Base-by-base conservation (phyloP, 2,888 invertebrate genomes). In the Idaea biselata region DNA sequence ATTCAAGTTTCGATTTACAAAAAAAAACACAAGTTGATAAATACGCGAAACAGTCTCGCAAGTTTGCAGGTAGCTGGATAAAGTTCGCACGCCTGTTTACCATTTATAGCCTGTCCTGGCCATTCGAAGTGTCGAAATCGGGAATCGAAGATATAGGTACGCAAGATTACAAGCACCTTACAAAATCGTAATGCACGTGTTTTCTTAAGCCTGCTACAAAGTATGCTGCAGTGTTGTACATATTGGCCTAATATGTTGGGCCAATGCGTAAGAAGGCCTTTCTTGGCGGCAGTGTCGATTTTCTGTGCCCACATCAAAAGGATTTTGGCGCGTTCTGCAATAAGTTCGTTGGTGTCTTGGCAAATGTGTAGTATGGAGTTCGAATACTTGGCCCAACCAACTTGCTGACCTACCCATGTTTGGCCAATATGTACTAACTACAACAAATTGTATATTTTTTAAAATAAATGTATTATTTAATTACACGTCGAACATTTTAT, bases 11-110 rank as follows among this genome's bases (percentile, higher is more conserved):
- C 84, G 78, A 83, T 86, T 81, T 77, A 18, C 18, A 56, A 56
- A 56, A 72, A 80, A 80, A 89, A 91, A 89, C 89, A 91, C 82
- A 60, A 66, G 65, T 86, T 86, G 87, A 87, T 86, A 86, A 75
- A 74, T 82, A 83, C 83, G 84, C 88, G 84, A 89, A 90, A 86
- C 79, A 78, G 77, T 84, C 81, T 82, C 79, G 86, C 86, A 83
- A 84, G 83, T 77, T 76, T 73, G 77, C 81, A 74, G 80, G 79
- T 77, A 73, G 80, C 76, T 81, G 83, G 77, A 82, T 80, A 83
- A 86, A 86, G 82, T 87, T 88, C 84, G 84, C 84, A 88, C 80
- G 79, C 64, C 72, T 72, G 75, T 70, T 81, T 78, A 72, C 87
- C 88, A 81, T 88, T 83, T 88, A 88, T 78, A 84, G 87, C 60